These are phyloP conservation scores for Penaeus monodon DNA, from an alignment of 2,888 invertebrate genomes.

Conservation along the genomic window DNA sequence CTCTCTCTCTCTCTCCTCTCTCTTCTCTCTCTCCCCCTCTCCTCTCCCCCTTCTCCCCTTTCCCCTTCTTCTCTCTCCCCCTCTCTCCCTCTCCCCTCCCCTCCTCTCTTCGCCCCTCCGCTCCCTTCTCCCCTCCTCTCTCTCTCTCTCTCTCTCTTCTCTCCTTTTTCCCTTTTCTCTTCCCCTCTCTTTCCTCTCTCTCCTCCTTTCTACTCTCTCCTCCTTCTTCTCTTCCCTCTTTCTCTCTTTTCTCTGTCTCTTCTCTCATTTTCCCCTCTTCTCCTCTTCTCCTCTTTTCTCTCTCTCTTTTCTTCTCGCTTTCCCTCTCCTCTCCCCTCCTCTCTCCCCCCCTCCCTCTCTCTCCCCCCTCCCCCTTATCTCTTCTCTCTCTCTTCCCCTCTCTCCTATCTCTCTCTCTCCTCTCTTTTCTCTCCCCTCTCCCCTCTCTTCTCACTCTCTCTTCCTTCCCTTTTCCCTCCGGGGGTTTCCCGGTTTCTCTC, in stretches of 20 bases:
- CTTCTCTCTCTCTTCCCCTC: no score
- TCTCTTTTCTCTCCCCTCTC: neutral
- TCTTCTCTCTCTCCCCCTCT: no score
- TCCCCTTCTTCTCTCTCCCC: neutral
- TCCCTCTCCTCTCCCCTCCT: no score
- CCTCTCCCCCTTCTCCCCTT: no score
- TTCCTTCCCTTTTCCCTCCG: neutral
- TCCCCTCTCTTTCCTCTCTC: neutral
- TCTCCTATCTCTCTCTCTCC: neutral
- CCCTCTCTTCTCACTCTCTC: no score
- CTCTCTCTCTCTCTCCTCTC: conserved; percentile 3
- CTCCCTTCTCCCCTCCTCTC: conserved; percentile 14
- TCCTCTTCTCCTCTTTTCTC: no score
- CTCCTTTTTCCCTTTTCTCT: neutral
- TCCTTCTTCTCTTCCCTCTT: no score
- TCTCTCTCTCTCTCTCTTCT: conserved; percentile 7
- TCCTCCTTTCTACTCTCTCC: neutral
- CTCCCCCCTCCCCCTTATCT: neutral
- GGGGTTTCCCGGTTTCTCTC: no score
- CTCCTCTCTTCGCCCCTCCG: no score
- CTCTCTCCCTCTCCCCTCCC: conserved; percentile 7
- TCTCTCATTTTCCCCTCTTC: no score
- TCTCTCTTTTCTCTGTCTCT: no score
- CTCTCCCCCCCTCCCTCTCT: neutral
- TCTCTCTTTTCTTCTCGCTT: no score